Percentiles rank a stretch among this genome's conserved stretches.
These are phyloP conservation scores for Thomomys bottae DNA, from an alignment of 2,113 vertebrate genomes.

Conservation along the genomic window DNA sequence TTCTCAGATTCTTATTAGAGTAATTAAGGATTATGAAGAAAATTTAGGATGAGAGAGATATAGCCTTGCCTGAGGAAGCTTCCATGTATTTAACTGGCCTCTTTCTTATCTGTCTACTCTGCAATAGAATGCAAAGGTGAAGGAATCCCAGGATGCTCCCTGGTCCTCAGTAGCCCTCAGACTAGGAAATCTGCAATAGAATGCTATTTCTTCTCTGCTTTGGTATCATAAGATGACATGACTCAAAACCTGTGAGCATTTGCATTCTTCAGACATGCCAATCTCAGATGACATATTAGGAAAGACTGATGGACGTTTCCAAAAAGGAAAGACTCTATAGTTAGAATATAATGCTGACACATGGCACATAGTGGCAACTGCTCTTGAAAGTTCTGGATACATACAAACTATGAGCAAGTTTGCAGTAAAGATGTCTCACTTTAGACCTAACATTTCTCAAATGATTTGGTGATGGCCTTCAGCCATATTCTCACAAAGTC, in stretches of 20 bases:
- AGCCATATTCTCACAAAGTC: not conserved
- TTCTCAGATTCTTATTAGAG: not conserved
- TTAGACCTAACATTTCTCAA: conserved; percentile 26
- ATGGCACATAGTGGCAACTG: not conserved
- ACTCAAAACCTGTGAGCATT: not conserved
- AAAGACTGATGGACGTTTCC: not conserved
- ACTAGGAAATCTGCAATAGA: not conserved
- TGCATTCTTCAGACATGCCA: not conserved
- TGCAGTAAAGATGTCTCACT: conserved; percentile 2
- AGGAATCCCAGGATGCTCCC: not conserved
- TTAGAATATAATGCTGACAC: not conserved
- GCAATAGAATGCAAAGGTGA: not conserved
- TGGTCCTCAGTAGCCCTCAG: not conserved
- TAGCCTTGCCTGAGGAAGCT: not conserved
- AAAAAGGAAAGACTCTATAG: not conserved
- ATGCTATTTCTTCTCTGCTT: not conserved
- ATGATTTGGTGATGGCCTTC: not conserved
- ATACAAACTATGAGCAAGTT: not conserved
- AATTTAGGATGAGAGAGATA: not conserved
- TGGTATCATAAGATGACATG: not conserved
- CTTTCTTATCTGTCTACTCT: not conserved
- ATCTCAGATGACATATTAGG: not conserved
- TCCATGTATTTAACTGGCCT: not conserved
- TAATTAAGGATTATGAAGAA: not conserved
- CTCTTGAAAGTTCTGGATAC: not conserved